Evolutionary conservation across 2,888 invertebrate genomes (phyloP), one percentile per base, ranked within the genome.

Genomic region (Apodemia mormo): DNA sequence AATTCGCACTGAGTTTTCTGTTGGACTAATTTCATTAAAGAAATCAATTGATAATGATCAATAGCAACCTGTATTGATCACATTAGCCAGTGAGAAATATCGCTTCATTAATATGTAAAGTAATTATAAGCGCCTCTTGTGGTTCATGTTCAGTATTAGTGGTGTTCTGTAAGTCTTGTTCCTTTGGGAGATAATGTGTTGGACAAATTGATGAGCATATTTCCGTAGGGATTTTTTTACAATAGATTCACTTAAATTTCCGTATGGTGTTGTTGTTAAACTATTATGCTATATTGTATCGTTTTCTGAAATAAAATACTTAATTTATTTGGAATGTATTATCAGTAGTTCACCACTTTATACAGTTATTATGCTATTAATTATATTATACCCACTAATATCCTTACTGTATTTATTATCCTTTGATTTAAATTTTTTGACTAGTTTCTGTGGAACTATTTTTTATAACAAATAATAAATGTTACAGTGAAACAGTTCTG

Each of bases 261-360:
- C 82, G 84, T 86, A 85, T 84, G 86, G 87, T 89, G 88, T 88
- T 89, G 87, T 91, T 92, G 85, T 90, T 88, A 83, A 86, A 89
- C 85, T 88, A 87, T 87, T 89, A 90, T 84, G 92, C 92, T 90
- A 89, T 90, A 90, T 90, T 90, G 88, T 92, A 91, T 91, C 87
- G 88, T 92, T 92, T 90, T 91, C 87, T 88, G 86, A 88, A 90
- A 90, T 90, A 91, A 92, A 92, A 88, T 86, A 91, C 90, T 90
- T 90, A 90, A 91, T 89, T 91, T 90, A 90, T 85, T 75, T 75
- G 74, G 72, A 74, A 73, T 70, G 66, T 69, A 54, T 73, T 72
- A 68, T 70, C 67, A 71, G 66, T 49, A 61, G 43, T 71, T 74
- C 37, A 68, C 73, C 70, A 68, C 30, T 30, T 30, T 29, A 12